Conservation (phyloP, 2,888 invertebrate genomes). For the Hyppa rectilinea region DNA sequence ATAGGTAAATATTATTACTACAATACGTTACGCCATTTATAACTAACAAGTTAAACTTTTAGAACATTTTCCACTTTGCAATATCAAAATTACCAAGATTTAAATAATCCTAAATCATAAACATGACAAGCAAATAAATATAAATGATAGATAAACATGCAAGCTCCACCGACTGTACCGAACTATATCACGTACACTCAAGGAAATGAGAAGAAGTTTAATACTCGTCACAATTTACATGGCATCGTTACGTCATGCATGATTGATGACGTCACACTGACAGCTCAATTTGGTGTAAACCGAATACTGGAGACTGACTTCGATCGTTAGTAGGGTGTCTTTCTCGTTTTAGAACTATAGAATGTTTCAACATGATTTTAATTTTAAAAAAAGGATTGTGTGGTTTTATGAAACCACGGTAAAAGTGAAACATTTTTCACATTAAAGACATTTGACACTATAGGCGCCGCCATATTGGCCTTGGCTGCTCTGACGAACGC, state of each 20-base stretch:
- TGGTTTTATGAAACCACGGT: too few relatives aligned
- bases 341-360: background rate
- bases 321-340: conserved; percentile 72
- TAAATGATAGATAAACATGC: conserved; percentile 60
- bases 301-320: conserved; percentile 72
- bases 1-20: too few relatives aligned
- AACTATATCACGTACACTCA: conserved; percentile 68
- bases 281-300: conserved; percentile 84
- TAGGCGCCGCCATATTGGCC: too few relatives aligned
- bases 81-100: background rate
- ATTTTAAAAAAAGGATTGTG: too few relatives aligned
- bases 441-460: too few relatives aligned
- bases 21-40: too few relatives aligned
- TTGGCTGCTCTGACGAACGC: too few relatives aligned
- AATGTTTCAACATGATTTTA: background rate
- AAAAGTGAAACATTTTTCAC: too few relatives aligned
- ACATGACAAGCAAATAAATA: conserved; percentile 55
- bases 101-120: conserved; percentile 1
- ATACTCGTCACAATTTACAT: conserved; percentile 80
- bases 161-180: conserved; percentile 53
- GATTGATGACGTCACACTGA: conserved; percentile 77
- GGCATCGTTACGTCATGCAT: conserved; percentile 81
- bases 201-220: conserved; percentile 77
- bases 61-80: background rate
- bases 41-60: too few relatives aligned